Conservation (phyloP, 2,888 invertebrate genomes). For the Orthonychiurus folsomi region DNA sequence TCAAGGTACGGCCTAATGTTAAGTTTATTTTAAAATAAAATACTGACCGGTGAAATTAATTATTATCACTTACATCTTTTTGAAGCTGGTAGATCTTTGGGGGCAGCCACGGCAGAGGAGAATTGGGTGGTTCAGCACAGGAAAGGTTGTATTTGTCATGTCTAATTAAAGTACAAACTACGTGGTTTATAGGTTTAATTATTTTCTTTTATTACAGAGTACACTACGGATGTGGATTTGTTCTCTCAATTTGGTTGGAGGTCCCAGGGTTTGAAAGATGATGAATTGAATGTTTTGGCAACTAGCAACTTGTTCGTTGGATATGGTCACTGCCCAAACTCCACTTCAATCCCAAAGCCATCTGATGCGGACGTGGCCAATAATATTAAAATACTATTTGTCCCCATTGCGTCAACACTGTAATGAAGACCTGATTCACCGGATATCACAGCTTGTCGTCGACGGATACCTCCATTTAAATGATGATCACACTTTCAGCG, state of each 20-base stretch:
- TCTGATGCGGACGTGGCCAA: no score
- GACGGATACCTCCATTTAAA: background rate
- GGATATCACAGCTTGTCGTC: background rate
- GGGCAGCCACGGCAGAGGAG: background rate
- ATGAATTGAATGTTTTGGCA: no score
- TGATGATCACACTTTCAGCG: background rate
- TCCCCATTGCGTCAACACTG: background rate
- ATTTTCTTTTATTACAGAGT: background rate
- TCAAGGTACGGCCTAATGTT: no score
- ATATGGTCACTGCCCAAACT: no score
- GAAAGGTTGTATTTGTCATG: background rate
- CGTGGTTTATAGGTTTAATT: no score
- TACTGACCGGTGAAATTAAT: no score
- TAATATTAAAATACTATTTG: background rate
- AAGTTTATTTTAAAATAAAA: no score
- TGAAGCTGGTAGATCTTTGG: no score
- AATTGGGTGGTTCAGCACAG: background rate
- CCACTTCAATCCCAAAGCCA: no score
- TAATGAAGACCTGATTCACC: background rate
- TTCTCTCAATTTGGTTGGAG: background rate
- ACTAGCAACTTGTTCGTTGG: no score
- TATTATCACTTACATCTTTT: no score
- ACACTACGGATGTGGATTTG: background rate
- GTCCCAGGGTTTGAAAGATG: background rate
- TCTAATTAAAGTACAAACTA: background rate